A percentile compares a stretch with the other conserved stretches of the same genome.
phyloP scores from a whole-genome alignment of 2,797 vertebrate genomes.

The Lutjanus argentimaculatus region DNA sequence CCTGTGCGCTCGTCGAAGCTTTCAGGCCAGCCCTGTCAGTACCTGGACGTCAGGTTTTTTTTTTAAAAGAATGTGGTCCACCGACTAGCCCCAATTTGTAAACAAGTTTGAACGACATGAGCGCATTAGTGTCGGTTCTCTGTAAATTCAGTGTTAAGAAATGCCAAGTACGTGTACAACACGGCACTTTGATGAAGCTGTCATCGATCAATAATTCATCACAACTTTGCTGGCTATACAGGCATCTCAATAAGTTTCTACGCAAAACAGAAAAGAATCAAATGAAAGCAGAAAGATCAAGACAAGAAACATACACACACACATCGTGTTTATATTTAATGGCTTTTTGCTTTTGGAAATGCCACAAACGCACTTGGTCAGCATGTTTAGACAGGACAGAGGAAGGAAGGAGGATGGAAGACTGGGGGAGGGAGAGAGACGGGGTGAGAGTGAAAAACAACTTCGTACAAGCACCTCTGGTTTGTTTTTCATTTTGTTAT shows the following conservation, averaged over 20 bases:
- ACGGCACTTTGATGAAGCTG: constrained; percentile 83
- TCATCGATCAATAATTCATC: constrained; percentile 89
- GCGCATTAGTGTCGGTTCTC: constrained; percentile 89
- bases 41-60: constrained; percentile 75
- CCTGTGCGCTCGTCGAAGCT: constrained; percentile 71
- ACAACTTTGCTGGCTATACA: constrained; percentile 79
- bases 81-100: constrained; percentile 88
- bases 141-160: constrained; percentile 87
- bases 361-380: constrained; percentile 78
- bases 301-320: constrained; percentile 51
- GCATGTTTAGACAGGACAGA: constrained; percentile 74
- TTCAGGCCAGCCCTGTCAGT: constrained; percentile 82
- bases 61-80: constrained; percentile 80
- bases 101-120: constrained; percentile 87
- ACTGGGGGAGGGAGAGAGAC: constrained; percentile 3
- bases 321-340: constrained; percentile 80
- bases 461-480: constrained; percentile 75
- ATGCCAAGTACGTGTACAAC: constrained; percentile 84
- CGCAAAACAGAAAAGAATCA: constrained; percentile 73
- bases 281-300: constrained; percentile 77
- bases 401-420: constrained; percentile 66
- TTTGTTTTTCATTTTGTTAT: constrained; percentile 88
- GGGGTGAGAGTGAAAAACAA: constrained; percentile 53
- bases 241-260: constrained; percentile 84
- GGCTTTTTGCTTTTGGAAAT: constrained; percentile 80